Conservation (phyloP, 2,113 vertebrate genomes). For the Campylomormyrus numenius region DNA sequence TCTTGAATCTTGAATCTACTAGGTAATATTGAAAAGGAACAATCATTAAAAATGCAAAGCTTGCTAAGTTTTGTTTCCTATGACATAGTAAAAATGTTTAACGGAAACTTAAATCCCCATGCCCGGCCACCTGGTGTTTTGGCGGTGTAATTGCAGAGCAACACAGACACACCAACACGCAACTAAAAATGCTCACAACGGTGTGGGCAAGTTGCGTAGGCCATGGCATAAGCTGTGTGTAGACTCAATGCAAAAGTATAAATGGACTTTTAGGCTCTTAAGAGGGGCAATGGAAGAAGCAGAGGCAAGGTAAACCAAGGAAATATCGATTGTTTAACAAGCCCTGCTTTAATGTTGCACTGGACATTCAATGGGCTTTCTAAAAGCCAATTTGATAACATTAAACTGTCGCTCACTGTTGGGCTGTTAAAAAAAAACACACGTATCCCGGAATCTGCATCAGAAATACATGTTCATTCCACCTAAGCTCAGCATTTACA, state of each 20-base stretch:
- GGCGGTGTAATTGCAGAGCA: not conserved
- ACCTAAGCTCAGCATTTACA: not conserved
- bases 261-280: not conserved
- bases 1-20: not conserved
- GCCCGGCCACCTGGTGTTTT: not conserved
- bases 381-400: not conserved
- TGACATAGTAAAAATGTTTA: not conserved
- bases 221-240: not conserved
- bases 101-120: not conserved
- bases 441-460: not conserved
- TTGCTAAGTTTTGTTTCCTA: not conserved
- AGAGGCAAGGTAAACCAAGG: slow-evolving; percentile 21
- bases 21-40: not conserved
- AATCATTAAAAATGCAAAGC: not conserved
- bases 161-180: not conserved
- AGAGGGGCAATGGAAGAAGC: slow-evolving; percentile 6
- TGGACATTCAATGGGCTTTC: not conserved
- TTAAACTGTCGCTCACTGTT: not conserved
- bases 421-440: not conserved
- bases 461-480: not conserved
- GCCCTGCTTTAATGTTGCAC: not conserved
- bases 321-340: slow-evolving; percentile 27
- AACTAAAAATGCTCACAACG: not conserved
- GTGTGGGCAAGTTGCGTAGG: not conserved
- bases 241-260: not conserved